Evolutionary conservation across 2,113 vertebrate species (phyloP).

Genomic region (Amblyornis subalaris): DNA sequence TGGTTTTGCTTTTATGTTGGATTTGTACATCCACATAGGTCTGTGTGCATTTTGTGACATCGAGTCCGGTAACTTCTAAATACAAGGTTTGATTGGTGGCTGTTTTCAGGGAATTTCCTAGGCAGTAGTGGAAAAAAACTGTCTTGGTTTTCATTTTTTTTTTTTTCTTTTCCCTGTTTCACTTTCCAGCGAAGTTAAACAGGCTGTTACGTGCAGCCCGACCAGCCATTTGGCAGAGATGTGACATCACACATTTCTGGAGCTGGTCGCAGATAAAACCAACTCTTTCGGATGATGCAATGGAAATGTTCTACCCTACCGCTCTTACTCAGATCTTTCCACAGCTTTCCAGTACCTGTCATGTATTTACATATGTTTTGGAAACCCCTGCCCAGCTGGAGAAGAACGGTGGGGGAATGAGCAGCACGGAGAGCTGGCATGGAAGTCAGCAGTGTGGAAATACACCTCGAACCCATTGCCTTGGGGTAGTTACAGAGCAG

Average conservation of each 20-base stretch:
- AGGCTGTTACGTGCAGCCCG: neutral
- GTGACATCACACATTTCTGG: neutral
- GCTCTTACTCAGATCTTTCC: neutral
- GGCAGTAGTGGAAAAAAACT: neutral
- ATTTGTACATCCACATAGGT: neutral
- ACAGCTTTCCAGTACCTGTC: neutral
- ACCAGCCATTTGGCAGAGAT: neutral
- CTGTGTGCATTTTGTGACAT: neutral
- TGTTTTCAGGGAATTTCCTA: neutral
- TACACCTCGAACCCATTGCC: neutral
- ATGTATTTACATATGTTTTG: neutral
- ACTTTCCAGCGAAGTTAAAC: neutral
- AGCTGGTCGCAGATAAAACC: neutral
- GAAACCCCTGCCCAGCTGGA: fast-evolving
- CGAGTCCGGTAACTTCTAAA: neutral
- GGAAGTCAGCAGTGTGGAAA: neutral
- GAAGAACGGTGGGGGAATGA: neutral
- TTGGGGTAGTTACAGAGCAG: neutral
- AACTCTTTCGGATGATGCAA: neutral
- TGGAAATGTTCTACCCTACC: neutral
- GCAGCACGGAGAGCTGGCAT: neutral
- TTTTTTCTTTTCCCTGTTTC: neutral
- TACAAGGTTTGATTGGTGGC: neutral
- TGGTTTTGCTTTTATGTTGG: neutral
- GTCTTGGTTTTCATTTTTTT: too few species aligned